Evolutionary conservation across 2,113 vertebrate species (phyloP).

Genomic region (Parus major): DNA sequence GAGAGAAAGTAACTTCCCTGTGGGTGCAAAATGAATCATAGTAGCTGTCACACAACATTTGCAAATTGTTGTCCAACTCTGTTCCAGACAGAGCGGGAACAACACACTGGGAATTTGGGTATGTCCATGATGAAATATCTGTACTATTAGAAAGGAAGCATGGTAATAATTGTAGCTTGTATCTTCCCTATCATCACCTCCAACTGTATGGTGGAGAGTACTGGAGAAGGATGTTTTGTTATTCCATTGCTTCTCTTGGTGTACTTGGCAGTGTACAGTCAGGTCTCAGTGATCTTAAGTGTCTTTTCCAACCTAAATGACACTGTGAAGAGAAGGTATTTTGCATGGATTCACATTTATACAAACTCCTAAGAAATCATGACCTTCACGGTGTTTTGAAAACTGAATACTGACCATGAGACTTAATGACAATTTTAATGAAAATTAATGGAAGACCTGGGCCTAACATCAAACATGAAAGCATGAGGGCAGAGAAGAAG

Average conservation of each 20-base stretch:
- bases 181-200: accelerated
- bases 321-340: not conserved
- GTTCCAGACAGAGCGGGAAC: not conserved
- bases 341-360: not conserved
- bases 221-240: not conserved
- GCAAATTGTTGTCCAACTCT: not conserved
- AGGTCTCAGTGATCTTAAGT: not conserved
- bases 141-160: not conserved
- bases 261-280: not conserved
- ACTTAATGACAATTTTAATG: not conserved
- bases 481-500: not conserved
- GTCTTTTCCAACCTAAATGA: not conserved
- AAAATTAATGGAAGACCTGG: not conserved
- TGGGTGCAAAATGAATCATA: not conserved
- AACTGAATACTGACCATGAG: not conserved
- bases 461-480: not conserved
- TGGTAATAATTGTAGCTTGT: not conserved
- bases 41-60: not conserved
- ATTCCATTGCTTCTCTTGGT: not conserved
- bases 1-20: not conserved
- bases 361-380: not conserved
- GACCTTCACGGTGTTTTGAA: not conserved
- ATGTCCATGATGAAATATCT: not conserved
- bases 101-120: not conserved
- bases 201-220: not conserved